Conservation (phyloP, 2,888 invertebrate species). For the Caenorhabditis uteleia region DNA sequence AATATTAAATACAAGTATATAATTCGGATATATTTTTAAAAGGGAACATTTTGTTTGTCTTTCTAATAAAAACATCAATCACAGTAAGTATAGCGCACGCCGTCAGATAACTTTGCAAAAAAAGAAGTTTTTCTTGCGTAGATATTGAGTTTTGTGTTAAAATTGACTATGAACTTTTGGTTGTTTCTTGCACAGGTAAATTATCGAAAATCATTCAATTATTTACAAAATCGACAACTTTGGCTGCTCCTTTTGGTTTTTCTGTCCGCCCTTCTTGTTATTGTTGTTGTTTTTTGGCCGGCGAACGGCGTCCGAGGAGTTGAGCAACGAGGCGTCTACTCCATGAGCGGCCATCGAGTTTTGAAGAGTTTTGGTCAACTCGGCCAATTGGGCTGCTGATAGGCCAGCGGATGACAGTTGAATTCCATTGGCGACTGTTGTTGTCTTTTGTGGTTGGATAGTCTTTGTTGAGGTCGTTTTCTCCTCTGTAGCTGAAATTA, state of each 20-base stretch:
- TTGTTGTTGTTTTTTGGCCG: slow-evolving; percentile 29
- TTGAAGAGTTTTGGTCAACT: slow-evolving; percentile 56
- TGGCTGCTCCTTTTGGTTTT: slow-evolving; percentile 28
- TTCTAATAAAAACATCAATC: slow-evolving; percentile 9
- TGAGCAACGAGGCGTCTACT: slow-evolving; percentile 50
- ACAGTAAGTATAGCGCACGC: slow-evolving; percentile 31
- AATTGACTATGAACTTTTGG: neutral
- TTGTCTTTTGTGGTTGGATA: too few species aligned
- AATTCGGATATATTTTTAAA: neutral
- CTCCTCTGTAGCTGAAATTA: neutral
- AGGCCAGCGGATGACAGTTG: slow-evolving; percentile 62
- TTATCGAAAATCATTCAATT: slow-evolving; percentile 1
- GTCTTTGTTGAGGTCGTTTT: neutral
- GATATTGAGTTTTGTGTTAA: slow-evolving; percentile 1
- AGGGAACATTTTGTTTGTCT: too few species aligned
- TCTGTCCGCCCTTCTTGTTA: slow-evolving; percentile 24
- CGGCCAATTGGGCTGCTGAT: slow-evolving; percentile 63
- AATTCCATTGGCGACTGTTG: slow-evolving; percentile 19
- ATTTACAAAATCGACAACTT: slow-evolving; percentile 37
- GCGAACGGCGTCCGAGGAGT: slow-evolving; percentile 25
- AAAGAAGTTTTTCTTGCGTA: slow-evolving; percentile 18
- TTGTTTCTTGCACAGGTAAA: neutral
- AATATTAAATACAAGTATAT: slow-evolving; percentile 8
- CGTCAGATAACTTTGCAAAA: slow-evolving; percentile 4
- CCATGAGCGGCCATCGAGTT: slow-evolving; percentile 51